These are phyloP conservation scores for Psilopsiagon aymara DNA, from an alignment of 2,113 vertebrate genomes.

Conservation along the genomic window DNA sequence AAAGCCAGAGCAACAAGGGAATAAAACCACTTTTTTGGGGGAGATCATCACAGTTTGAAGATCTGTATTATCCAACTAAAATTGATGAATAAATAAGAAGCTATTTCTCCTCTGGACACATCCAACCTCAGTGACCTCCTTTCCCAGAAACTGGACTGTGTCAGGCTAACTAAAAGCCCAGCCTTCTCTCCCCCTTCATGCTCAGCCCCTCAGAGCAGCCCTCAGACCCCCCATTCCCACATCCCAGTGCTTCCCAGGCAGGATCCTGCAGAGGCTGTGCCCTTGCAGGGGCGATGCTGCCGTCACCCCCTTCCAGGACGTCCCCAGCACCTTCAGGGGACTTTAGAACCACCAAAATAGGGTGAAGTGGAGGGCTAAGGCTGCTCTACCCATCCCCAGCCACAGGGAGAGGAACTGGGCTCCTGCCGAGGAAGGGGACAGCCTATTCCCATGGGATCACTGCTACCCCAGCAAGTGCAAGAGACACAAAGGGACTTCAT, in stretches of 20 bases:
- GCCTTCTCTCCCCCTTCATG: accelerated
- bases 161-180: neutral
- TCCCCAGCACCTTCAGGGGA: neutral
- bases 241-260: neutral
- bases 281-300: neutral
- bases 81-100: neutral
- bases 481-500: neutral
- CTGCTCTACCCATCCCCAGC: accelerated
- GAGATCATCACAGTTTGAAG: no score
- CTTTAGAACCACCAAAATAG: accelerated
- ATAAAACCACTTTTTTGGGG: neutral
- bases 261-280: neutral
- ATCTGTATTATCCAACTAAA: neutral
- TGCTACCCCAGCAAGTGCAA: accelerated
- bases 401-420: neutral
- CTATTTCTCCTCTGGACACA: neutral
- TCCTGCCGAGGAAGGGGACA: neutral
- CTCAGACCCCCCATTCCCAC: neutral
- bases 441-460: neutral
- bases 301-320: neutral
- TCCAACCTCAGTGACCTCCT: neutral
- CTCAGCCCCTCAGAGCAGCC: neutral
- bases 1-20: neutral
- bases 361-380: accelerated
- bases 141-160: neutral